These are phyloP conservation scores for Hirudo medicinalis DNA, from an alignment of 1,140 invertebrate genomes.

Conservation along the genomic window DNA sequence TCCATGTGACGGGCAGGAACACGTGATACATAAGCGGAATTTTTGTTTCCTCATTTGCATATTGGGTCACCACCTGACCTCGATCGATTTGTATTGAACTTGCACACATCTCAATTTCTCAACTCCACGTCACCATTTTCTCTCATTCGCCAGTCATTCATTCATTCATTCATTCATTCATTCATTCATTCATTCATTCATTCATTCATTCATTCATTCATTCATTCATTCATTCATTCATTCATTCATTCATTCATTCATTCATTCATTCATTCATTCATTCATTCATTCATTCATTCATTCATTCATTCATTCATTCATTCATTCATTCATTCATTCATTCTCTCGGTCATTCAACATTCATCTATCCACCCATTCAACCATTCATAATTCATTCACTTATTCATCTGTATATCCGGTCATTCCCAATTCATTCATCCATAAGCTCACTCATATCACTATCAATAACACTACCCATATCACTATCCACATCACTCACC, in stretches of 20 bases:
- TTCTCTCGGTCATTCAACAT: too few relatives aligned
- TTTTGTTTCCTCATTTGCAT: background rate
- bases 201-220: background rate
- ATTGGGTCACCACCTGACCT: background rate
- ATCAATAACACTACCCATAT: too few relatives aligned
- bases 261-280: conserved; percentile 4
- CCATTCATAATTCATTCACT: background rate
- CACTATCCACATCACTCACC: background rate
- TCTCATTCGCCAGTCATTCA: background rate
- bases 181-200: background rate
- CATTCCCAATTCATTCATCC: too few relatives aligned
- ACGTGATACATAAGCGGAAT: background rate
- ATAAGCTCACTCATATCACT: too few relatives aligned
- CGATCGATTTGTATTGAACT: background rate
- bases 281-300: conserved; percentile 7
- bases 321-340: too few relatives aligned
- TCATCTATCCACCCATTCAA: too few relatives aligned
- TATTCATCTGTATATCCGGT: too few relatives aligned
- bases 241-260: conserved; percentile 5
- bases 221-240: background rate
- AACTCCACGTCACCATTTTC: background rate
- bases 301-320: background rate
- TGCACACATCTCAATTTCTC: too few relatives aligned
- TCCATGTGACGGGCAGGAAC: background rate
- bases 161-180: conserved; percentile 6